Evolutionary conservation across 2,113 vertebrate genomes (phyloP), one percentile per base, ranked within the genome.

Genomic region (Nesoenas mayeri): DNA sequence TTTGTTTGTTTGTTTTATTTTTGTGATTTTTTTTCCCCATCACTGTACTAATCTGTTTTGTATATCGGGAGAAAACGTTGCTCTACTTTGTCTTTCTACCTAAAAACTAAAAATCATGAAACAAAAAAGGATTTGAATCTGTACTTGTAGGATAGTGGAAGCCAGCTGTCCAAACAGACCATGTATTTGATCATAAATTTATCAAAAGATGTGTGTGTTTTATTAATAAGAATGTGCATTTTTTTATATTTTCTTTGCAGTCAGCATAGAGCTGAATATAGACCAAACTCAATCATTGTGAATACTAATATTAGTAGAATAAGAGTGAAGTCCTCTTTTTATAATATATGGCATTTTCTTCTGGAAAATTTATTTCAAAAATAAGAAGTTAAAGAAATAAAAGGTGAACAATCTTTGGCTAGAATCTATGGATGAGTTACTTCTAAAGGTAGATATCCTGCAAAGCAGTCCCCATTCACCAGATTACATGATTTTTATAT

Each of bases 121-220:
- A 64, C 13, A 40, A 48, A 75, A 60, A 66, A 5, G 13, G 13
- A 73, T 60, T 42, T 74, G 24, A 88, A 78, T 85, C 51, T 26
- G 24, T 74, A 32, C 28, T 88, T 81, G 42, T 53, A 73, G 56
- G 29, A 11, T 51, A 50, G 54, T 62, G 51, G 62, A 89, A 91
- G 15, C 36, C 93, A 96, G 74, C 66, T 93, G 93, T 94, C 71
- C 64, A 94, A 97, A 94, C 62, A 96, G 38, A 83, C 72, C 61
- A 26, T 10, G 15, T 88, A 67, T 89, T 67, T 94, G 12, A 42
- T 48, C 38, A 60, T 77, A 94, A 88, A 90, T 85, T 80, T 85
- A 48, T 80, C 71, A 47, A 61, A 64, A 77, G 25, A 70, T 73
- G 42, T 83, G n/a, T 64, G 60, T 87, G 11, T 83, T 96, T 85